phyloP scores from a whole-genome alignment of 2,113 vertebrate genomes.

The Corythaeola cristata region DNA sequence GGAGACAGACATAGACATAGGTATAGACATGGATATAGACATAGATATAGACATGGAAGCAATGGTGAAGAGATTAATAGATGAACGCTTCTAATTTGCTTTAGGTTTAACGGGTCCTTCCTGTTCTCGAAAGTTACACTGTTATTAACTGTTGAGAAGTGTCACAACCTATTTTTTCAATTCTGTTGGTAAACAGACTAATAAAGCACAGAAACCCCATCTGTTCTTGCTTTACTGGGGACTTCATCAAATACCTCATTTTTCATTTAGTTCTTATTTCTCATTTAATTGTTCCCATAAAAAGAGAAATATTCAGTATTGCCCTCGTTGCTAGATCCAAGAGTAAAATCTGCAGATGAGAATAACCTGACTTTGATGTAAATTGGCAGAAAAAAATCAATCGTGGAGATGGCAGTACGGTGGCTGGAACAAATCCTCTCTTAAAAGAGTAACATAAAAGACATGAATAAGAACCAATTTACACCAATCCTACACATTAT shows the following conservation, averaged over 20 bases:
- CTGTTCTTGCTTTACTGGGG: neutral
- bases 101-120: neutral
- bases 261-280: neutral
- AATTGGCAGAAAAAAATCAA: neutral
- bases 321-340: neutral
- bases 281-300: neutral
- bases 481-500: neutral
- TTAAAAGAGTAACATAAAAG: neutral
- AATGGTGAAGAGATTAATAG: neutral
- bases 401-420: neutral
- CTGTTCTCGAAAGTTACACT: neutral
- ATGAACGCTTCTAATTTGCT: neutral
- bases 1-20: neutral
- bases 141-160: neutral
- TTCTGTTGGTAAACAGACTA: neutral
- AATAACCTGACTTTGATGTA: neutral
- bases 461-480: neutral
- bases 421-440: neutral
- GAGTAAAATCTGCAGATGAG: neutral
- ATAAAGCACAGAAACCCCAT: neutral
- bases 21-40: neutral
- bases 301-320: neutral
- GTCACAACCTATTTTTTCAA: neutral
- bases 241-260: neutral
- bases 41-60: neutral